Conservation (phyloP, 2,888 invertebrate species). For the Sesia apiformis region DNA sequence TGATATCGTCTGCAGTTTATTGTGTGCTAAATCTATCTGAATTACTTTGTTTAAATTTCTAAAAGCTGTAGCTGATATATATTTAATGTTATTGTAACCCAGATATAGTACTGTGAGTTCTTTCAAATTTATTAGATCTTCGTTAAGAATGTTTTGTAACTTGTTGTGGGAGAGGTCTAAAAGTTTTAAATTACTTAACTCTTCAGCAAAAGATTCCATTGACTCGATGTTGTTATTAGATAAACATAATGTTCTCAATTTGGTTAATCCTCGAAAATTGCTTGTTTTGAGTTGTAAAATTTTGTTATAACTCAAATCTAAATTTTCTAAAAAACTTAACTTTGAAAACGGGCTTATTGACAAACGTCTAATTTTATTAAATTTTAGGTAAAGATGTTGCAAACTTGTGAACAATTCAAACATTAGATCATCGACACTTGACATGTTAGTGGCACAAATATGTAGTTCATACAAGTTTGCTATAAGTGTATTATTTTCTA, state of each 20-base stretch:
- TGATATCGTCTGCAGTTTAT: slow-evolving; percentile 87
- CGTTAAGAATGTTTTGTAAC: slow-evolving; percentile 83
- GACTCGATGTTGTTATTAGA: slow-evolving; percentile 89
- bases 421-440: slow-evolving; percentile 78
- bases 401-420: slow-evolving; percentile 84
- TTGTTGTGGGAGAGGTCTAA: slow-evolving; percentile 90
- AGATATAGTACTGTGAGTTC: slow-evolving; percentile 86
- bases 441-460: slow-evolving; percentile 55
- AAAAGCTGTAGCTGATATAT: slow-evolving; percentile 86
- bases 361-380: slow-evolving; percentile 84
- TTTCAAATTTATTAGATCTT: slow-evolving; percentile 84
- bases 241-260: slow-evolving; percentile 85
- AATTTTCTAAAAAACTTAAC: slow-evolving; percentile 81
- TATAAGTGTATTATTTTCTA: slow-evolving; percentile 46
- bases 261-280: slow-evolving; percentile 84
- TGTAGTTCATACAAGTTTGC: slow-evolving; percentile 60
- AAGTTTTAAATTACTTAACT: slow-evolving; percentile 83
- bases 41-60: slow-evolving; percentile 84
- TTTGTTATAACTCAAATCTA: slow-evolving; percentile 88
- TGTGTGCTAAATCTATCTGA: slow-evolving; percentile 85
- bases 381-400: slow-evolving; percentile 83
- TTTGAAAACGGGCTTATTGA: slow-evolving; percentile 89
- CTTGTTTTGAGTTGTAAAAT: slow-evolving; percentile 88
- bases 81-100: slow-evolving; percentile 87
- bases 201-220: slow-evolving; percentile 85